Base-by-base conservation (phyloP, 2,888 invertebrate species). In the Monochamus alternatus region DNA sequence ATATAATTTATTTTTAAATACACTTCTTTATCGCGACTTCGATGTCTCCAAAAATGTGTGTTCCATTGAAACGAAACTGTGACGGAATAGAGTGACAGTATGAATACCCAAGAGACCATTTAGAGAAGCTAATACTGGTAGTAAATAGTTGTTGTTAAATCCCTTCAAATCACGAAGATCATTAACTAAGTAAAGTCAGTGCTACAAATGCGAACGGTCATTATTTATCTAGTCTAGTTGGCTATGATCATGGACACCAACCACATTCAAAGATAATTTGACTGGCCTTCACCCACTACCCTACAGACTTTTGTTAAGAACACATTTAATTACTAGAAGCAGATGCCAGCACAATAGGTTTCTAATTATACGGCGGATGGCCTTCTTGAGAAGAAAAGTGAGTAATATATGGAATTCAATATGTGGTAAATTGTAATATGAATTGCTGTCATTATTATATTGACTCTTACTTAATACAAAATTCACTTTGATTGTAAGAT, bases 111-210 rank as follows among this genome's bases (percentile, higher is more conserved):
- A 60, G 43, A 38, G 59, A 12, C 69, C 59, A 22, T 52, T 62
- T 70, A 47, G 62, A 62, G 70, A 32, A 70, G 70, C 70, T 52
- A 38, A 38, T 38, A 62, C 70, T 58, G 62, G 38, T 32, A 32
- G 62, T 62, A 43, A 70, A 70, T 70, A 70, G 62, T 62, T 62
- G 62, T 62, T 62, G 62, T 70, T 70, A 70, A 70, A 62, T 70
- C 70, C 62, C 62, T 62, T 82, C 76, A 84, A 84, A 84, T 84
- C 84, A 83, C 80, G 83, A 83, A 84, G 81, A 83, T 81, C 84
- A 84, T 85, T 85, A 85, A 82, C 81, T 64, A 78, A 76, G 74
- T 82, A 81, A 76, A 83, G 81, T 82, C 81, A 79, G 75, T 78
- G 79, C 72, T 67, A 78, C 73, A 80, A 77, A 80, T 74, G 74